Conservation (phyloP, 2,797 vertebrate species). For the Ciconia nigra region DNA sequence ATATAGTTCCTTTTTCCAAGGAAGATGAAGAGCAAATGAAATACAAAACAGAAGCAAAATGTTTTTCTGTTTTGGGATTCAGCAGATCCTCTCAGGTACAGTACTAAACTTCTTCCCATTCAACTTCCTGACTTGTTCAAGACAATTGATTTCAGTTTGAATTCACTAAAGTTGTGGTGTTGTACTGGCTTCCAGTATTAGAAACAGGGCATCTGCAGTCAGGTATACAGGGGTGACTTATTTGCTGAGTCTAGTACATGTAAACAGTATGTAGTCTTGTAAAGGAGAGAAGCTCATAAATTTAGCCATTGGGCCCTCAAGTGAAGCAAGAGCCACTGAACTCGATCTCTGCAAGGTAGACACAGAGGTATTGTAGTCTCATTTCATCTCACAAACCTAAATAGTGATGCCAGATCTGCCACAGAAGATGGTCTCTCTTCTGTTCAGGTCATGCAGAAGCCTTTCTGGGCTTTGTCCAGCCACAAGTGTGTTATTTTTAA, state of each 20-base stretch:
- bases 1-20: constrained; percentile 96
- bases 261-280: neutral
- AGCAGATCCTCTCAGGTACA: constrained; percentile 83
- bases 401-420: neutral
- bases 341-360: neutral
- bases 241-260: neutral
- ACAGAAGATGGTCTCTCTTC: neutral
- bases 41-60: constrained; percentile 91
- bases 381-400: neutral
- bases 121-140: neutral
- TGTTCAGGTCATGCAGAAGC: neutral
- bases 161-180: neutral
- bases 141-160: neutral
- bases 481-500: neutral
- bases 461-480: neutral
- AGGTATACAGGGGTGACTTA: neutral
- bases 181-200: neutral
- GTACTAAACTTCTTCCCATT: neutral
- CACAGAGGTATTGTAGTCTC: neutral
- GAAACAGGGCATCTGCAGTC: neutral
- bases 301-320: neutral
- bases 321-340: neutral
- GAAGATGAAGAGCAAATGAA: constrained; percentile 98
- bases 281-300: neutral
- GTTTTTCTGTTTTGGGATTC: constrained; percentile 93